Conservation (phyloP, 2,113 vertebrate species). For the Notarius lentiginosus region DNA sequence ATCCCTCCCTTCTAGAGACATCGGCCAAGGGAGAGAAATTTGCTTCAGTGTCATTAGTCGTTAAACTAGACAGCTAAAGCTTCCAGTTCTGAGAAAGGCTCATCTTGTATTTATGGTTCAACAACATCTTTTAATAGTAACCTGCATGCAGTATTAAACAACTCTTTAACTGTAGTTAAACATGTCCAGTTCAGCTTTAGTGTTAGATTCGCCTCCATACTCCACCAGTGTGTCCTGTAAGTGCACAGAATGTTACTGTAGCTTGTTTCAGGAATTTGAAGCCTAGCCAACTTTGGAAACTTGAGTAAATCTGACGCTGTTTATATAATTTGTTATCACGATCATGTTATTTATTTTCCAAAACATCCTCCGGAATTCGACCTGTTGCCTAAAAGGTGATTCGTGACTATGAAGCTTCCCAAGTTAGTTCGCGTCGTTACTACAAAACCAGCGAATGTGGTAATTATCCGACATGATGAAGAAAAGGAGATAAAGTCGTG, state of each 20-base stretch:
- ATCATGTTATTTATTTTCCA: not conserved
- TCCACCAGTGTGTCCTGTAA: not conserved
- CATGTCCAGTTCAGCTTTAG: not conserved
- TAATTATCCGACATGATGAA: not conserved
- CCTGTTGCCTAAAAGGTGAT: conserved; percentile 9
- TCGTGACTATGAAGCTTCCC: not conserved
- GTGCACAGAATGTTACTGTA: not conserved
- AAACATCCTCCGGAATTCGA: not conserved
- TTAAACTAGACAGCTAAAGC: not conserved
- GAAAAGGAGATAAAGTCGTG: not conserved
- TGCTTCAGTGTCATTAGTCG: not conserved
- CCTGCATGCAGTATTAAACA: not conserved
- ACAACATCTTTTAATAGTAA: not conserved
- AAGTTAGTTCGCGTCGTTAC: not conserved
- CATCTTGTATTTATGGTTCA: not conserved
- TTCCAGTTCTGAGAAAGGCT: not conserved
- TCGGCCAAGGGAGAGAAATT: not conserved
- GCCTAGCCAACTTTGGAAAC: not conserved
- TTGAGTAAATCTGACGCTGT: not conserved
- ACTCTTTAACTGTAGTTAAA: not conserved
- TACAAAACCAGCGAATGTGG: not conserved
- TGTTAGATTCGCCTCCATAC: not conserved
- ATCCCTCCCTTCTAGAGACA: not conserved
- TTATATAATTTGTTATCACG: not conserved
- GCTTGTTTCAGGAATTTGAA: not conserved